Base-by-base conservation (phyloP, 1,140 invertebrate genomes). In the Hetaerina americana region DNA sequence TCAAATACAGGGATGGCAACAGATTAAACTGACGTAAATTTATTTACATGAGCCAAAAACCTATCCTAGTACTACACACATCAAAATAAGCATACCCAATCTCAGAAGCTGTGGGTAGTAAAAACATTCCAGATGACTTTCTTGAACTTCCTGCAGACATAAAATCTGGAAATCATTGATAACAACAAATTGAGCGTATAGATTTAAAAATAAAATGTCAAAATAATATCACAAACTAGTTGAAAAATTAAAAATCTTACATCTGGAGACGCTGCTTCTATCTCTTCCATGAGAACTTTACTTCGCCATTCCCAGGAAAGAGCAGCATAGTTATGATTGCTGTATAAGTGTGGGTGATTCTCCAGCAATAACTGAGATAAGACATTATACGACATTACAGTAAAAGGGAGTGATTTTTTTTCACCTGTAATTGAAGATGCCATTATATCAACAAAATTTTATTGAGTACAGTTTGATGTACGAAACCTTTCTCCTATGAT, bases 101-200 rank as follows among this genome's bases (percentile, higher is more conserved):
- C 76, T 66, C 71, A 74, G 67, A 24, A 84, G 75, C 29, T 85
- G 72, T 29, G 80, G 84, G 22, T 78, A 77, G 71, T 87, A 87
- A 78, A 90, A 88, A 66, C 84, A 82, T 26, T 84, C 75, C 57
- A 91, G 82, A 81, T 95, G 90, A 25, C 88, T 84, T n/a, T 85
- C 81, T 83, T 96, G 90, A 72, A 97, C 89, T 86, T 97, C 93
- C 86, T 95, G 93, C 12, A 94, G 81, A 80, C 91, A 92, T 74
- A 95, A 77, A 71, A 94, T 87, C 90, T 92, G 78, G 57, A 82
- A 71, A 28, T 29, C 28, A 72, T 29, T 49, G 15, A 27, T 70
- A 69, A 74, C 24, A 72, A 27, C 69, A 72, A 69, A 72, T 68
- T 8, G 68, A 71, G 71, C 27, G 66, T 27, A 71, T 74, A 8